Evolutionary conservation across 2,113 vertebrate species (phyloP), one percentile per base, ranked within the genome.

Genomic region (Pterophyllum scalare): DNA sequence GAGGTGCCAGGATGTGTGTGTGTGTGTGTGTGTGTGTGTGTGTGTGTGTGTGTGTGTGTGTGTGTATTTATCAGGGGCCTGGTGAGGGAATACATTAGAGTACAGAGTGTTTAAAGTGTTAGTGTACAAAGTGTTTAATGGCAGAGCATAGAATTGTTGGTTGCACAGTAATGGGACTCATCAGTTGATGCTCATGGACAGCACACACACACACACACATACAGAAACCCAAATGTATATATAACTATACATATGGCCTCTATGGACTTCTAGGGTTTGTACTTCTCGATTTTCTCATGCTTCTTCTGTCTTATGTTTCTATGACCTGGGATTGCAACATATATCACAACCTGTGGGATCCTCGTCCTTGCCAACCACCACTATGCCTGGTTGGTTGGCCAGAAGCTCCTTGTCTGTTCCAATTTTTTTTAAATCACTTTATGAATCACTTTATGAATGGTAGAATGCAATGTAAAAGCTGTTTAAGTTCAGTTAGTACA

Each of bases 71-170:
- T 7, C 19, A 14, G 58, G 14, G 14, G 43, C 65, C 67, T 79
- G 58, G 20, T 35, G 60, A 85, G 78, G 59, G 28, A 79, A 56
- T 59, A 85, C 83, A 77, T 76, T 60, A 82, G 59, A 82, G 62
- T 59, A 75, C 52, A 75, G 7, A 24, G 22, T 26, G 62, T 26
- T 43, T 38, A 67, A 35, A 7, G 35, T 35, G 22, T 67, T 46
- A 26, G 22, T 0, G 22, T 67, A 35, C 7, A 46, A 74, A 79
- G 33, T 56, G 84, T 56, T 76, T 87, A 61, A 77, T 76, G 40
- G 49, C 64, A 58, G 59, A 59, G 14, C 10, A 70, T 26, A 64
- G 11, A 79, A 80, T 15, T 38, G n/a, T 26, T 64, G 14, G 9
- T 31, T 86, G 58, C 79, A 35, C 35, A 35, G 35, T 35, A 72